phyloP scores from a whole-genome alignment of 2,797 vertebrate genomes.

The Erpetoichthys calabaricus region DNA sequence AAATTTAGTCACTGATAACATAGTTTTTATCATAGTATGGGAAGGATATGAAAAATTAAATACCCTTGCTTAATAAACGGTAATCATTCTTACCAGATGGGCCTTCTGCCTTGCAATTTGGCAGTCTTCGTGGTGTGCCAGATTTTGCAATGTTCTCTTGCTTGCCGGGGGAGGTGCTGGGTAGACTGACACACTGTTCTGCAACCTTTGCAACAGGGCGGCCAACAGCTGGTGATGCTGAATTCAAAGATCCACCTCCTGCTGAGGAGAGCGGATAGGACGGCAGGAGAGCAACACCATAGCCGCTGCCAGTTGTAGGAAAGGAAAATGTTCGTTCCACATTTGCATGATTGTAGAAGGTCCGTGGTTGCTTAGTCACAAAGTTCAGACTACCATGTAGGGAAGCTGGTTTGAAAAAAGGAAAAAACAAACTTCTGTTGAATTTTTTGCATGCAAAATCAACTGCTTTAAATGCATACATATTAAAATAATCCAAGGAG shows the following conservation, averaged over 20 bases:
- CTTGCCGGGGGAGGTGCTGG: slow-evolving; percentile 78
- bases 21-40: too few relatives aligned
- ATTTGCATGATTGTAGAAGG: slow-evolving; percentile 44
- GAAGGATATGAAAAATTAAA: too few relatives aligned
- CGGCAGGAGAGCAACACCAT: slow-evolving; percentile 59
- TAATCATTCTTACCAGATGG: slow-evolving; percentile 25
- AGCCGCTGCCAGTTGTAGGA: slow-evolving; percentile 30
- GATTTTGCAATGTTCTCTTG: slow-evolving; percentile 31
- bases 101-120: slow-evolving; percentile 38
- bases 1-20: too few relatives aligned
- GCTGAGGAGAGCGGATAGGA: slow-evolving; percentile 62
- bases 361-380: slow-evolving; percentile 39
- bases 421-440: slow-evolving; percentile 8
- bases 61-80: too few relatives aligned
- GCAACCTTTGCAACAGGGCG: slow-evolving; percentile 19
- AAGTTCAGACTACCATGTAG: slow-evolving; percentile 31
- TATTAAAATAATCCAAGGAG: too few relatives aligned
- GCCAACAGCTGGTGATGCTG: too few relatives aligned
- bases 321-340: slow-evolving; percentile 48
- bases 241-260: slow-evolving; percentile 36
- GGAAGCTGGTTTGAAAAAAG: slow-evolving; percentile 15
- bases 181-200: slow-evolving; percentile 54
- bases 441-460: background rate
- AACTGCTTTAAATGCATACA: background rate
- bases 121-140: slow-evolving; percentile 40